phyloP scores from a whole-genome alignment of 2,113 vertebrate species.

The Gasterosteus nipponicus region DNA sequence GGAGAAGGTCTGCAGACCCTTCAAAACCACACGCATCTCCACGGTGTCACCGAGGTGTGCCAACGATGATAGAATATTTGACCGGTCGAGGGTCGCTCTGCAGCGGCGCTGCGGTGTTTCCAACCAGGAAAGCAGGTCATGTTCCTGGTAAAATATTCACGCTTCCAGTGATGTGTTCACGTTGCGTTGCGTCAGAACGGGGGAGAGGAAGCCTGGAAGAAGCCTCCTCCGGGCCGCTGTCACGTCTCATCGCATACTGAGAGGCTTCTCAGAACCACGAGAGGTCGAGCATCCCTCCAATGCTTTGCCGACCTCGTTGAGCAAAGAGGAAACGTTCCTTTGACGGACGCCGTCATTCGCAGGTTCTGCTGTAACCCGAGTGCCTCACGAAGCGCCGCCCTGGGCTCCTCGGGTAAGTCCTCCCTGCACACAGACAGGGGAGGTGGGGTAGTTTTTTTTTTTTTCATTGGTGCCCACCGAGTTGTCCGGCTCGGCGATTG shows the following conservation, averaged over 20 bases:
- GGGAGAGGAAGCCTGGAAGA: slow-evolving; percentile 33
- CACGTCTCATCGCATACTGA: slow-evolving; percentile 52
- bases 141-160: slow-evolving; percentile 41
- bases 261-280: slow-evolving; percentile 30
- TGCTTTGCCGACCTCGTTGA: slow-evolving; percentile 69
- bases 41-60: slow-evolving; percentile 20
- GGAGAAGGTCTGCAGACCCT: neutral
- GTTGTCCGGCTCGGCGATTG: slow-evolving; percentile 50
- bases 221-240: slow-evolving; percentile 59
- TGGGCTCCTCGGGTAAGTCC: slow-evolving; percentile 45
- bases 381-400: slow-evolving; percentile 28
- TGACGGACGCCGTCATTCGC: slow-evolving; percentile 39
- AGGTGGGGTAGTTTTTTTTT: slow-evolving; percentile 51
- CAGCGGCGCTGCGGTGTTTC: neutral
- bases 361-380: slow-evolving; percentile 10
- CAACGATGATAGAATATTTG: slow-evolving; percentile 9
- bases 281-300: slow-evolving; percentile 61
- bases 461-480: slow-evolving; percentile 56
- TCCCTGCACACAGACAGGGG: slow-evolving; percentile 30
- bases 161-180: slow-evolving; percentile 22
- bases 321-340: slow-evolving; percentile 56
- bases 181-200: slow-evolving; percentile 28
- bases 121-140: slow-evolving; percentile 16
- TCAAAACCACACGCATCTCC: neutral
- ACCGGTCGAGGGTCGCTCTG: slow-evolving; percentile 30